A percentile compares a stretch with the other conserved stretches of the same genome.
Conservation (phyloP, 1,140 invertebrate species). For the Sarcophaga bullata region DNA sequence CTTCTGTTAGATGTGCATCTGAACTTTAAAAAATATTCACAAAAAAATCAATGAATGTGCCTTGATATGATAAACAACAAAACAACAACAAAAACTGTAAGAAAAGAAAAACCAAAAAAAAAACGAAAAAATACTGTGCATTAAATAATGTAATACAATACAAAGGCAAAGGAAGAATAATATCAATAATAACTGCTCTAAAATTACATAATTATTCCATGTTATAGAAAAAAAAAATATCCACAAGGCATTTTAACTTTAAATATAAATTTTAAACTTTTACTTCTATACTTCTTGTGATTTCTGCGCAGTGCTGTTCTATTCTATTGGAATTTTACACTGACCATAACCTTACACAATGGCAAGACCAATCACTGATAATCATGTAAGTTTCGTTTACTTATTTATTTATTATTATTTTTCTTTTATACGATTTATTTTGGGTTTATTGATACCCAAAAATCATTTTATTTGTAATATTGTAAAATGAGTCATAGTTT, state of each 20-base stretch:
- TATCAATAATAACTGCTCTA: slow-evolving; percentile 1
- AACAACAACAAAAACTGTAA: background rate
- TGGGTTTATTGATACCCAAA: background rate
- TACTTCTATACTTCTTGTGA: no score
- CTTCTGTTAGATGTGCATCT: no score
- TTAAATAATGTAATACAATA: background rate
- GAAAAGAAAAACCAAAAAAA: background rate
- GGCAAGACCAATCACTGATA: slow-evolving; percentile 56
- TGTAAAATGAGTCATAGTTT: background rate
- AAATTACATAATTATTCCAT: slow-evolving; percentile 22
- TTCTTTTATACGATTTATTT: no score
- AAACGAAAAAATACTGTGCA: background rate
- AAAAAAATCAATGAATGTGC: slow-evolving; percentile 16
- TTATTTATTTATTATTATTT: no score
- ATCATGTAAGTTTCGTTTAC: slow-evolving; percentile 52
- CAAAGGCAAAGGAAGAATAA: background rate
- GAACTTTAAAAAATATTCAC: no score
- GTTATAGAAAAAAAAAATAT: background rate
- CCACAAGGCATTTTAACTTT: background rate
- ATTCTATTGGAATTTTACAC: background rate
- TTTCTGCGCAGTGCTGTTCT: no score
- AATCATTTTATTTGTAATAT: background rate
- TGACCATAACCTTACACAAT: slow-evolving; percentile 48
- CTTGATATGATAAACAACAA: background rate
- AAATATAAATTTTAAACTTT: background rate